A percentile compares a stretch with the other conserved stretches of the same genome.
phyloP scores from a whole-genome alignment of 2,888 invertebrate genomes.

The Stenotaenia linearis region DNA sequence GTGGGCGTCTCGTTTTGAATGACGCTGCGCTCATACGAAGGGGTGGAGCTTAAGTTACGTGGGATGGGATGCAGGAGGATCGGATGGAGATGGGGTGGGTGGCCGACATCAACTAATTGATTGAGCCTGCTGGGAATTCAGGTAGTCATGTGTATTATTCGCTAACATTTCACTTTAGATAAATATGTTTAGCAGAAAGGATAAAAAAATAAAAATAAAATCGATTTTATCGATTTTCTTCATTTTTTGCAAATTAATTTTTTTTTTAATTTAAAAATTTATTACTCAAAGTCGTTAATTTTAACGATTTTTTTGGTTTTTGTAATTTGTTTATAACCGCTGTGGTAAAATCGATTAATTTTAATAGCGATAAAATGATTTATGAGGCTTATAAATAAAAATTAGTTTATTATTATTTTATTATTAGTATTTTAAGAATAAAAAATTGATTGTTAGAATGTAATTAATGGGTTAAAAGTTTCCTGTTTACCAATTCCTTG shows the following conservation, averaged over 20 bases:
- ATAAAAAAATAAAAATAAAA: background rate
- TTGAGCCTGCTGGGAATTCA: conserved; percentile 26
- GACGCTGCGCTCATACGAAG: conserved; percentile 10
- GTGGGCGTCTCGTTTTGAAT: conserved; percentile 16
- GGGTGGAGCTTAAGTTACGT: conserved; percentile 4
- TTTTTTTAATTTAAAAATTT: background rate
- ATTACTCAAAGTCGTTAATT: background rate
- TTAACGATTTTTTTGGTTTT: no score
- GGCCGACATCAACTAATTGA: conserved; percentile 13
- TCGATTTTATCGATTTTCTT: background rate
- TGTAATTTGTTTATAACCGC: background rate
- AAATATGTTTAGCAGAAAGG: background rate
- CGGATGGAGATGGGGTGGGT: background rate
- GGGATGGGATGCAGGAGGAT: background rate
- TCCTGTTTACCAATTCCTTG: background rate
- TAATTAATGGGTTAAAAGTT: background rate
- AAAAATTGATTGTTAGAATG: background rate
- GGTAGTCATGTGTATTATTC: conserved; percentile 24
- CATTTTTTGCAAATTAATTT: background rate
- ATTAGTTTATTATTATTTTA: background rate
- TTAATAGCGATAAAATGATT: background rate
- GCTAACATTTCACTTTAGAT: conserved; percentile 8
- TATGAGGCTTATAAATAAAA: background rate
- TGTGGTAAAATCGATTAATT: background rate
- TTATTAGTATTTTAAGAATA: background rate